Percentiles rank a stretch among this genome's conserved stretches.
These are phyloP conservation scores for Lysandra coridon DNA, from an alignment of 2,888 invertebrate genomes.

Conservation along the genomic window DNA sequence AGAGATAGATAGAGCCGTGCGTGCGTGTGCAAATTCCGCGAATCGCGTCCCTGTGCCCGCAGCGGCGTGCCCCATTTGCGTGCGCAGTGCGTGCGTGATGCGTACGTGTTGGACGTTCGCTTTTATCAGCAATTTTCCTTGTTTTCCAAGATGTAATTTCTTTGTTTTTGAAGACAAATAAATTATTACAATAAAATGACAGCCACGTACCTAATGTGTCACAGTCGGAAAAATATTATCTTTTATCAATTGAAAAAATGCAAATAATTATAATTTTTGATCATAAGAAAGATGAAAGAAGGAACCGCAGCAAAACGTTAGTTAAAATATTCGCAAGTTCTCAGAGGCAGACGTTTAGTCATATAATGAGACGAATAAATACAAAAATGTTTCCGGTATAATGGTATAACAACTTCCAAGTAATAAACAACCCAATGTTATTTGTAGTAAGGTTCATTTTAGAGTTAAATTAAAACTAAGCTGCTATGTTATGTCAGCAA, in stretches of 20 bases:
- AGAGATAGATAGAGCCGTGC: no score
- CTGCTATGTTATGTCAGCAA: neutral
- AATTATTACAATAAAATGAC: neutral
- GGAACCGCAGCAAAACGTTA: neutral
- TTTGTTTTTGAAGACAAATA: neutral
- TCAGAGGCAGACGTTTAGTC: constrained; percentile 2
- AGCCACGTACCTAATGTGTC: neutral
- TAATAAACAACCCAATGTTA: neutral
- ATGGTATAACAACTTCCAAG: neutral
- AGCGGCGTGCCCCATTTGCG: neutral
- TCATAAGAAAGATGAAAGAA: neutral
- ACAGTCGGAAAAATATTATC: neutral
- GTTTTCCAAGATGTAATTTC: neutral
- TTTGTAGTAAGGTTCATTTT: neutral
- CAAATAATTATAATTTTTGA: neutral
- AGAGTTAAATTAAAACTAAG: neutral
- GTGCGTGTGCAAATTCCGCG: neutral
- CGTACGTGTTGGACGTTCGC: neutral
- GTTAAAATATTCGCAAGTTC: constrained; percentile 13
- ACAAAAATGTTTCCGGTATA: neutral
- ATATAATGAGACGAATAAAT: neutral
- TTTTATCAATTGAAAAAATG: neutral
- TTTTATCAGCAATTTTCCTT: constrained; percentile 1
- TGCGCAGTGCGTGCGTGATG: neutral
- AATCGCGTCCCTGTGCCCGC: neutral